A percentile compares a stretch with the other conserved stretches of the same genome.
These are phyloP conservation scores for Pygmarrhopalites habei DNA, from an alignment of 1,140 invertebrate genomes.

Conservation along the genomic window DNA sequence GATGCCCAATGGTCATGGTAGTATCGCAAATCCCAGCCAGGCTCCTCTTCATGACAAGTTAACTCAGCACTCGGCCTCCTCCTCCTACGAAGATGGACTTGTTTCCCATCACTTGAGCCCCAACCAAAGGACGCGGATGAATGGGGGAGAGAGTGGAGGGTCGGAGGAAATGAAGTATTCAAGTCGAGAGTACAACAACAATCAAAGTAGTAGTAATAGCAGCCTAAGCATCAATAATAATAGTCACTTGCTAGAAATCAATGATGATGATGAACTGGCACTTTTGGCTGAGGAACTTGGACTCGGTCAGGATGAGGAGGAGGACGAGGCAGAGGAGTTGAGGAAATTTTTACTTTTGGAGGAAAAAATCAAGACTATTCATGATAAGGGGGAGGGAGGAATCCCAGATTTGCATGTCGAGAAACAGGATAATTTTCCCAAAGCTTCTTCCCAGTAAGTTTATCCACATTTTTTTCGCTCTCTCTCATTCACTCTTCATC, in stretches of 20 bases:
- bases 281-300: constrained; percentile 35
- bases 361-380: constrained; percentile 9
- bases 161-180: too few relatives aligned
- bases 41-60: constrained; percentile 9
- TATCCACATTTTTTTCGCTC: not conserved
- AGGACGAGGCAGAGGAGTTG: constrained; percentile 27
- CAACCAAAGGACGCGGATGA: too few relatives aligned
- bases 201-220: too few relatives aligned
- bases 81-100: not conserved
- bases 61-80: constrained; percentile 1
- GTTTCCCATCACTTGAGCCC: not conserved
- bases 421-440: not conserved
- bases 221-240: too few relatives aligned
- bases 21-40: not conserved
- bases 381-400: too few relatives aligned
- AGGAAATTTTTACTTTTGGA: constrained; percentile 8
- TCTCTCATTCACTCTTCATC: too few relatives aligned
- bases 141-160: too few relatives aligned
- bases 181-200: too few relatives aligned
- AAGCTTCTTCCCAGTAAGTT: not conserved
- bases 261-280: constrained; percentile 30
- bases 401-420: too few relatives aligned
- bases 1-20: not conserved
- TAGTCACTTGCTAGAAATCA: constrained; percentile 2
- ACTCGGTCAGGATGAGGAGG: constrained; percentile 30